These are phyloP conservation scores for Cichladusa arquata DNA, from an alignment of 2,113 vertebrate species.

Conservation along the genomic window DNA sequence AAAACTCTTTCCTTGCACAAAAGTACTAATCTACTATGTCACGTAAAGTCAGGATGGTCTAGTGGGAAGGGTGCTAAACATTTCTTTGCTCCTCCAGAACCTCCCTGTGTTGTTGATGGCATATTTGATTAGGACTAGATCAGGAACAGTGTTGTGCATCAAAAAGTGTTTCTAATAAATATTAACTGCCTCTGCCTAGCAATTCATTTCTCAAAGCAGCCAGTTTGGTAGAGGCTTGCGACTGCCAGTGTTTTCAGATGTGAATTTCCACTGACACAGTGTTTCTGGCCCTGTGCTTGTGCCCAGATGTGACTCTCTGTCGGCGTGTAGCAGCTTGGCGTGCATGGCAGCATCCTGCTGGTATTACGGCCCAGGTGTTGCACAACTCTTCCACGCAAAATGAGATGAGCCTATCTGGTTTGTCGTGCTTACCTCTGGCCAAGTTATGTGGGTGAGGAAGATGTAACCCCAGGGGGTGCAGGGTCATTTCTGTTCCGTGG, in stretches of 20 bases:
- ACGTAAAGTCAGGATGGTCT: neutral
- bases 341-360: accelerated
- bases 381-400: neutral
- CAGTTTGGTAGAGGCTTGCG: neutral
- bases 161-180: neutral
- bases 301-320: neutral
- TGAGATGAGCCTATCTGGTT: neutral
- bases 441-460: neutral
- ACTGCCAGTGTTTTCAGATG: neutral
- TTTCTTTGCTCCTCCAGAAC: neutral
- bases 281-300: neutral
- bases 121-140: neutral
- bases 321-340: neutral
- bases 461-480: neutral
- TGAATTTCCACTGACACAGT: neutral
- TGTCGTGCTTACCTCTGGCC: neutral
- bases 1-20: neutral
- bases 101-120: neutral
- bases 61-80: neutral
- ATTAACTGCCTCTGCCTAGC: neutral
- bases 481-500: neutral
- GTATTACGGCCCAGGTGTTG: neutral
- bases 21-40: neutral
- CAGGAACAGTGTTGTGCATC: neutral
- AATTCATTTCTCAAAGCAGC: neutral